Evolutionary conservation across 30 jellyfish, hydroid and myxozoan genomes (phyloP).

Genomic region (Morbakka virulenta): DNA sequence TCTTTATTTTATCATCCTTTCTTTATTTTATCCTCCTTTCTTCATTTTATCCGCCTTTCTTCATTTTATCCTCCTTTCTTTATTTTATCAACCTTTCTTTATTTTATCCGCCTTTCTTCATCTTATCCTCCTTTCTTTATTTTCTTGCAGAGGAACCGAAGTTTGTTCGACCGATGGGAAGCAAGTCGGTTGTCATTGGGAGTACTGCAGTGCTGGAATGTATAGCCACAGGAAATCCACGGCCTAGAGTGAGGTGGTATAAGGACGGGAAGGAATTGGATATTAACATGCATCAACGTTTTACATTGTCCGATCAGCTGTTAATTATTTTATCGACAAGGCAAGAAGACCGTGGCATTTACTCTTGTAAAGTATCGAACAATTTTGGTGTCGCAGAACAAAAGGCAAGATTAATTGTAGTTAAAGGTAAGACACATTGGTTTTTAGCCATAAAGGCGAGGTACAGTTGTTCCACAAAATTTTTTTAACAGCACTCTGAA

Average conservation of each 20-base stretch:
- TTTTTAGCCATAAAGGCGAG: too few relatives aligned
- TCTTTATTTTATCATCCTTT: too few relatives aligned
- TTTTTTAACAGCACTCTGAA: too few relatives aligned
- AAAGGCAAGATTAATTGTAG: constrained; percentile 72
- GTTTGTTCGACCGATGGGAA: constrained; percentile 85
- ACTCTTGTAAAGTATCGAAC: constrained; percentile 83
- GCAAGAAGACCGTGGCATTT: constrained; percentile 75
- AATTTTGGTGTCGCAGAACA: constrained; percentile 83
- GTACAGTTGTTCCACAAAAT: too few relatives aligned
- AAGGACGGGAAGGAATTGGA: constrained; percentile 45
- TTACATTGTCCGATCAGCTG: constrained; percentile 69
- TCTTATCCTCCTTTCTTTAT: not conserved
- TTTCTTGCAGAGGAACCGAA: constrained; percentile 72
- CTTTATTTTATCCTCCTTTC: too few relatives aligned
- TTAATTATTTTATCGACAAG: constrained; percentile 58
- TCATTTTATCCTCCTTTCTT: too few relatives aligned
- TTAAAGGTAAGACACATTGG: constrained; percentile 54
- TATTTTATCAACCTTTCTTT: too few relatives aligned
- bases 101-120: too few relatives aligned
- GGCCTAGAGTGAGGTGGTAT: constrained; percentile 85
- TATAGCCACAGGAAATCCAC: constrained; percentile 95
- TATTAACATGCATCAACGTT: constrained; percentile 34
- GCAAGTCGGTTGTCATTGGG: constrained; percentile 78
- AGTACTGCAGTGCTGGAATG: constrained; percentile 93
- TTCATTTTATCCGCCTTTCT: too few relatives aligned